A percentile compares a stretch with the other conserved stretches of the same genome.
phyloP scores from a whole-genome alignment of 2,113 vertebrate genomes.

The Probosciger aterrimus region DNA sequence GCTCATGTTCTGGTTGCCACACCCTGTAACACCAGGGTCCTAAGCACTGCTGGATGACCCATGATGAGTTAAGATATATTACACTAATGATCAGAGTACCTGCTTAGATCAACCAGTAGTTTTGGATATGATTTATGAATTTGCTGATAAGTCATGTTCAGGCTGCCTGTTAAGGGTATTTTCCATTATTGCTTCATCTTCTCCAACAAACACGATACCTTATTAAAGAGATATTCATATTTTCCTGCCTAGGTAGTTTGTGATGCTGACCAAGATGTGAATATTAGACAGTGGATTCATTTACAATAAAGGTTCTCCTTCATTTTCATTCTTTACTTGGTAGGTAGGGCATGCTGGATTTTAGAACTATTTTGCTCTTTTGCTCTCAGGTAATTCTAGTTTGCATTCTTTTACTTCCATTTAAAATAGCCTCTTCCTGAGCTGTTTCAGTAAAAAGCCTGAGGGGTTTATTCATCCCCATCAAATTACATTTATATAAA shows the following conservation, averaged over 20 bases:
- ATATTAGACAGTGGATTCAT: background rate
- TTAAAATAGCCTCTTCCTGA: constrained; percentile 29
- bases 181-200: background rate
- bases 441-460: constrained; percentile 9
- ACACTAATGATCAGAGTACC: background rate
- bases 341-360: background rate
- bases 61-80: background rate
- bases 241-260: background rate
- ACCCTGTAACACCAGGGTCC: background rate
- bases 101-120: background rate
- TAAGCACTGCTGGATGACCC: background rate
- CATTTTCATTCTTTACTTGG: background rate
- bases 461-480: constrained; percentile 47
- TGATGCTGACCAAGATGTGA: background rate
- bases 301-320: background rate
- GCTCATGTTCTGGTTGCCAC: background rate
- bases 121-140: background rate
- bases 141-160: background rate
- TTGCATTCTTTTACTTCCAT: constrained; percentile 4
- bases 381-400: constrained; percentile 10
- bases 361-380: background rate
- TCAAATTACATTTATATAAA: constrained; percentile 69
- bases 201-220: background rate
- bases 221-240: background rate
- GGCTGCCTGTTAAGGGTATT: background rate